Evolutionary conservation across 2,888 invertebrate genomes (phyloP).

Genomic region (Chrysina gloriosa): DNA sequence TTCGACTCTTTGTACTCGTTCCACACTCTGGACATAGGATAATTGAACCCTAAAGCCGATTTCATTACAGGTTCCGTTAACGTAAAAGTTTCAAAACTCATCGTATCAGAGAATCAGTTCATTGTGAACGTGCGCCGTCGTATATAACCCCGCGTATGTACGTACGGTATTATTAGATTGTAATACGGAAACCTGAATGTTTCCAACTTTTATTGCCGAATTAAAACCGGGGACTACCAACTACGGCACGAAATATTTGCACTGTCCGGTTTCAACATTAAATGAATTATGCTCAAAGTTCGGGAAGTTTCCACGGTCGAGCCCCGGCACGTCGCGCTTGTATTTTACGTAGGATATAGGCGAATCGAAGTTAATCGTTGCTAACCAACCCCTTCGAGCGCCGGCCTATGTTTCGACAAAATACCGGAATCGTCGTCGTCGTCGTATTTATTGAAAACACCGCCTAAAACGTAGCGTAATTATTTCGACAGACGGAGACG

Average conservation of each 20-base stretch:
- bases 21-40: too few species aligned
- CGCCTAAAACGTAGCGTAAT: constrained; percentile 4
- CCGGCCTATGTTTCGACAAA: not conserved
- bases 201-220: not conserved
- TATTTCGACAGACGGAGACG: constrained; percentile 1
- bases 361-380: constrained; percentile 23
- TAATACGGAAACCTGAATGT: not conserved
- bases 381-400: constrained; percentile 1
- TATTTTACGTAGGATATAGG: constrained; percentile 12
- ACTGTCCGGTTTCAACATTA: not conserved
- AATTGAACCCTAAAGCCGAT: too few species aligned
- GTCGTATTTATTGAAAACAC: constrained; percentile 32
- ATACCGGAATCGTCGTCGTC: not conserved
- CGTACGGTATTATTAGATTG: not conserved
- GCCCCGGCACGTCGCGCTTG: constrained; percentile 1
- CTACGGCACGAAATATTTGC: not conserved
- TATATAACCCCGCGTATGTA: not conserved
- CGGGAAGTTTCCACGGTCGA: not conserved
- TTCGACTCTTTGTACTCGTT: too few species aligned
- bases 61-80: too few species aligned
- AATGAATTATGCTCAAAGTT: constrained; percentile 26
- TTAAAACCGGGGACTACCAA: not conserved
- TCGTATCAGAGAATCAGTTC: too few species aligned
- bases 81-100: too few species aligned
- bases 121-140: too few species aligned